Percentiles rank a stretch among this genome's conserved stretches.
These are phyloP conservation scores for Camelus dromedarius DNA, from an alignment of 2,113 vertebrate genomes.

Conservation along the genomic window DNA sequence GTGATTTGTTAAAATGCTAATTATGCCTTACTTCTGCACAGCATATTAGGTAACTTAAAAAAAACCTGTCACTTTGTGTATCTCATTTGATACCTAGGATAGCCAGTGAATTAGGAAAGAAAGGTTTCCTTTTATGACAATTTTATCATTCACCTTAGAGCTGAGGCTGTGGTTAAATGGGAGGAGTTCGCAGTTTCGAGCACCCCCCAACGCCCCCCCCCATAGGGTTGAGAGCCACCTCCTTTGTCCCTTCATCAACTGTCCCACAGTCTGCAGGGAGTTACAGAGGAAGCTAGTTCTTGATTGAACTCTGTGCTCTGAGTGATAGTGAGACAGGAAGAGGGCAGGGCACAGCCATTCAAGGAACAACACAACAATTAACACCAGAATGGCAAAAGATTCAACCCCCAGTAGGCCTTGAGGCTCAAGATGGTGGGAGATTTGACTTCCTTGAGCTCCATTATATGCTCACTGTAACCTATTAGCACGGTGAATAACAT, in stretches of 20 bases:
- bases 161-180: not conserved
- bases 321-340: too few species aligned
- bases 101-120: not conserved
- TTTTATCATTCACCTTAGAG: not conserved
- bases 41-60: not conserved
- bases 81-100: not conserved
- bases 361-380: too few species aligned
- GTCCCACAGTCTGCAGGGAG: not conserved
- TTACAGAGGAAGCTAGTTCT: not conserved
- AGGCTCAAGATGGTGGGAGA: too few species aligned
- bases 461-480: too few species aligned
- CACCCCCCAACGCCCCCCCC: accelerated
- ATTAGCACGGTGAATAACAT: too few species aligned
- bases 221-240: accelerated
- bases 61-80: not conserved
- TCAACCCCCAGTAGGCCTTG: too few species aligned
- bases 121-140: not conserved
- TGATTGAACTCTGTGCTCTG: not conserved
- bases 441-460: too few species aligned
- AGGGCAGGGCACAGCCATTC: too few species aligned
- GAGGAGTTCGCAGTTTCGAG: not conserved
- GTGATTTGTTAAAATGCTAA: not conserved
- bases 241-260: not conserved
- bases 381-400: too few species aligned
- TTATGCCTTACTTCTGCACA: not conserved